These are phyloP conservation scores for Hypomecis atomaria DNA, from an alignment of 2,888 invertebrate genomes.

Conservation along the genomic window DNA sequence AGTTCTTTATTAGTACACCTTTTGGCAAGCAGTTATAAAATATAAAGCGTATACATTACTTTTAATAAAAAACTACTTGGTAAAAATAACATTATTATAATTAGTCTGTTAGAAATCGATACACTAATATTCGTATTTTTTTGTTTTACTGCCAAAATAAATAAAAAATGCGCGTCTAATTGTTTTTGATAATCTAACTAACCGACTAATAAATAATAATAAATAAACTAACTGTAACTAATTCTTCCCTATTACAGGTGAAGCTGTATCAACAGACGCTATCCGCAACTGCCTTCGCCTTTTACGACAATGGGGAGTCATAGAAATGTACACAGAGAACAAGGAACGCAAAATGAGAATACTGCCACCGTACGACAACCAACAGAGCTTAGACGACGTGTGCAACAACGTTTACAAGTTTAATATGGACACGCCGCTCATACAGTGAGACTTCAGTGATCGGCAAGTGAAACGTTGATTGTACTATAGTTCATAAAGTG, in stretches of 20 bases:
- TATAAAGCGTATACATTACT: too few species aligned
- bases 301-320: conserved; percentile 91
- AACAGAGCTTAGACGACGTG: conserved; percentile 49
- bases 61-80: too few species aligned
- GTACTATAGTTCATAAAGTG: too few species aligned
- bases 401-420: conserved; percentile 67
- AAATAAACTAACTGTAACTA: background rate
- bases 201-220: too few species aligned
- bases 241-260: conserved; percentile 83
- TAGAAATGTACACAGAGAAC: conserved; percentile 83
- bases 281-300: conserved; percentile 93
- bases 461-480: background rate
- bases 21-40: too few species aligned
- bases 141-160: too few species aligned
- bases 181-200: too few species aligned
- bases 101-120: too few species aligned
- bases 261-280: conserved; percentile 94
- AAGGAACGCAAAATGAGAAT: conserved; percentile 60
- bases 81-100: too few species aligned
- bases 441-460: conserved; percentile 45
- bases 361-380: conserved; percentile 57
- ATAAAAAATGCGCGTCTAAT: too few species aligned
- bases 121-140: too few species aligned
- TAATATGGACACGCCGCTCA: conserved; percentile 64
- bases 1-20: too few species aligned